These are phyloP conservation scores for Lethocerus indicus DNA, from an alignment of 1,140 invertebrate genomes.

Conservation along the genomic window DNA sequence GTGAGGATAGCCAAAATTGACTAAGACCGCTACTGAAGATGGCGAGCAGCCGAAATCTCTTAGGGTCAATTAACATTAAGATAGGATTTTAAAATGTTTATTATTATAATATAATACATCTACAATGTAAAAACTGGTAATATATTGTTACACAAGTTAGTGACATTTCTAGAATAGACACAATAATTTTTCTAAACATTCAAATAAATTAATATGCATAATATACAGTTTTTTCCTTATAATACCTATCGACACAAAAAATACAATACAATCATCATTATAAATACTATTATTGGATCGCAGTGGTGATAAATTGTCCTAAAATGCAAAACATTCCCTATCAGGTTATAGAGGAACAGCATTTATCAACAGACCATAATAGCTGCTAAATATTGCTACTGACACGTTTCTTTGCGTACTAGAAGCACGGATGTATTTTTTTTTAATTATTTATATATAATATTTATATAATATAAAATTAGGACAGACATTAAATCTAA, in stretches of 20 bases:
- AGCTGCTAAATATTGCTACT: constrained; percentile 12
- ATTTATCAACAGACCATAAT: too few relatives aligned
- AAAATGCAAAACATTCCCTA: too few relatives aligned
- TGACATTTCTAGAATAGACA: constrained; percentile 11
- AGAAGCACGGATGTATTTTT: constrained; percentile 3
- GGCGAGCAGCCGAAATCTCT: too few relatives aligned
- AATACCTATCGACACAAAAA: neutral
- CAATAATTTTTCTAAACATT: constrained; percentile 1
- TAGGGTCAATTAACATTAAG: too few relatives aligned
- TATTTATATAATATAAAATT: neutral
- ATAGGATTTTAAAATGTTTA: constrained; percentile 7
- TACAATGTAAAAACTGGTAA: constrained; percentile 18
- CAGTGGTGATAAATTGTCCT: too few relatives aligned
- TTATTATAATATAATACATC: constrained; percentile 15
- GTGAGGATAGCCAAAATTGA: too few relatives aligned
- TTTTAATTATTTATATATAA: neutral
- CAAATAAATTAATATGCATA: constrained; percentile 14
- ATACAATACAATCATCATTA: too few relatives aligned
- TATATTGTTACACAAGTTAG: constrained; percentile 15
- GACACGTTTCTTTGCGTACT: constrained; percentile 2
- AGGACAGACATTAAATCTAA: neutral
- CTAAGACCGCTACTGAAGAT: too few relatives aligned
- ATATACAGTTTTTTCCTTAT: constrained; percentile 15
- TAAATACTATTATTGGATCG: too few relatives aligned
- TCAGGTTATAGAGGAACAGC: too few relatives aligned